These are phyloP conservation scores for Oasisia sp. DNA, from an alignment of 2,888 invertebrate species.

Conservation along the genomic window DNA sequence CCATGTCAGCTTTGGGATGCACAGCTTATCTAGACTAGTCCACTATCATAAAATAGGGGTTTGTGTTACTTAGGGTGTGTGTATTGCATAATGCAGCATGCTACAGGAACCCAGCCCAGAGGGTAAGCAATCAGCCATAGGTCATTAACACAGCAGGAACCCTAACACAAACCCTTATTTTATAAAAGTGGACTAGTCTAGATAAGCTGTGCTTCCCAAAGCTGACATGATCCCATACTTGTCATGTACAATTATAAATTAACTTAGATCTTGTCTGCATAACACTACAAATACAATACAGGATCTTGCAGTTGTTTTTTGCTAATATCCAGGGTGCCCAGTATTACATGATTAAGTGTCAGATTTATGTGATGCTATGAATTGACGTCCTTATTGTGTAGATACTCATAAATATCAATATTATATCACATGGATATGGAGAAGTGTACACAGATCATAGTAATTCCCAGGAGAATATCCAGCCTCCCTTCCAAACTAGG, in stretches of 20 bases:
- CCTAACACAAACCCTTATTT: neutral
- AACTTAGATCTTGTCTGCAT: neutral
- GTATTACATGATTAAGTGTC: neutral
- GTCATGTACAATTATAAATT: too few relatives aligned
- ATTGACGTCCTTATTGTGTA: neutral
- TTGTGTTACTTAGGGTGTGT: too few relatives aligned
- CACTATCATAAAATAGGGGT: neutral
- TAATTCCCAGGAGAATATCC: neutral
- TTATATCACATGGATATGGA: neutral
- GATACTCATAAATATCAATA: neutral
- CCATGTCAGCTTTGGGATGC: too few relatives aligned
- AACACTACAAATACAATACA: neutral
- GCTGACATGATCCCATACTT: too few relatives aligned
- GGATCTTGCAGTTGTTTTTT: neutral
- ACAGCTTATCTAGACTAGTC: neutral
- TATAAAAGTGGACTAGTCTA: too few relatives aligned
- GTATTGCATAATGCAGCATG: too few relatives aligned
- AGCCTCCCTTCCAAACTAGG: neutral
- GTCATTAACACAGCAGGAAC: too few relatives aligned
- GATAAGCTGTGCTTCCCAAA: too few relatives aligned
- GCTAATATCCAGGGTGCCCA: neutral
- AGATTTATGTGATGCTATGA: neutral
- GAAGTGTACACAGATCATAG: neutral
- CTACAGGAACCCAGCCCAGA: too few relatives aligned
- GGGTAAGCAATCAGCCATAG: too few relatives aligned